Percentiles rank a stretch among this genome's conserved stretches.
phyloP scores from a whole-genome alignment of 2,888 invertebrate genomes.

The Ophion ventricosus region DNA sequence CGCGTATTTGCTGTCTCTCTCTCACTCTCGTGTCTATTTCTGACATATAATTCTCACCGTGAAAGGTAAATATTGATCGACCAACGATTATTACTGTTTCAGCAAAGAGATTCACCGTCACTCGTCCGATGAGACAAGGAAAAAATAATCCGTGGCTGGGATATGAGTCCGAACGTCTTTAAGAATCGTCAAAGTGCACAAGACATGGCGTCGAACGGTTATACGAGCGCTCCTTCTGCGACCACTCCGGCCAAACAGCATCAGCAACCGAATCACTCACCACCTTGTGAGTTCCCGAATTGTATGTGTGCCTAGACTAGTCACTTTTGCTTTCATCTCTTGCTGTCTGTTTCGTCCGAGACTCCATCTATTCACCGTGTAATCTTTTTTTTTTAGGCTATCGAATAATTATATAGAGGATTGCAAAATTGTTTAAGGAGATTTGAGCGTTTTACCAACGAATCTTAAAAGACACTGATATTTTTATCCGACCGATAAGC shows the following conservation, averaged over 20 bases:
- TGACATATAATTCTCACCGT: constrained; percentile 3
- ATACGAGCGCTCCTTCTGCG: constrained; percentile 70
- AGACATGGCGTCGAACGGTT: constrained; percentile 81
- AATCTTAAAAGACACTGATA: background rate
- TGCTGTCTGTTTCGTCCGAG: background rate
- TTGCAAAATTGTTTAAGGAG: background rate
- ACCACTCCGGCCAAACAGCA: constrained; percentile 68
- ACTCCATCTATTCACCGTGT: background rate
- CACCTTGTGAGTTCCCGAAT: constrained; percentile 82
- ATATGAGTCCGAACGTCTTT: constrained; percentile 85
- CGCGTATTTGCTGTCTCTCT: background rate
- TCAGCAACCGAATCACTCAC: constrained; percentile 77
- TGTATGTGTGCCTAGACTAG: constrained; percentile 82
- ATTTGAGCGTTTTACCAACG: background rate
- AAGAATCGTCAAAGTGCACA: constrained; percentile 83
- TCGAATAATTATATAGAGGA: background rate
- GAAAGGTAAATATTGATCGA: constrained; percentile 26
- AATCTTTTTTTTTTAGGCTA: background rate
- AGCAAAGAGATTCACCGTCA: constrained; percentile 65
- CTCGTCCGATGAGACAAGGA: constrained; percentile 51
- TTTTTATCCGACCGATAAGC: background rate
- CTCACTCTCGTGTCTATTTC: constrained; percentile 2
- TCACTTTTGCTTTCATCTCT: constrained; percentile 68
- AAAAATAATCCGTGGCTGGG: constrained; percentile 69
- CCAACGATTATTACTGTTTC: constrained; percentile 43